A percentile compares a stretch with the other conserved stretches of the same genome.
phyloP scores from a whole-genome alignment of 23 tunicate species.

The Styela clava region DNA sequence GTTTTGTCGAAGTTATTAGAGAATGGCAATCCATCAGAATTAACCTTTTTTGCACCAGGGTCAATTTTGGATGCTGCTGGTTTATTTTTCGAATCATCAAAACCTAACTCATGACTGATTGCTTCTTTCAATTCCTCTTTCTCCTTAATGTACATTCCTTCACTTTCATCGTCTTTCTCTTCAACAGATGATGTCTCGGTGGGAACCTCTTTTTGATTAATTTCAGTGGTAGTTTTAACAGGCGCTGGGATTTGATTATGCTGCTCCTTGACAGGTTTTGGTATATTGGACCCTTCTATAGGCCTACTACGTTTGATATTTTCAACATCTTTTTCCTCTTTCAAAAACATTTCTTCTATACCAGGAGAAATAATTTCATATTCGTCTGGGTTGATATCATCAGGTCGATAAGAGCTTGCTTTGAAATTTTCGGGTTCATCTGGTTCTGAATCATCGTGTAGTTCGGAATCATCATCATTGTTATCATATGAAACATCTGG shows the following conservation, averaged over 20 bases:
- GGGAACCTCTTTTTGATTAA: too few relatives aligned
- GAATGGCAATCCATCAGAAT: not conserved
- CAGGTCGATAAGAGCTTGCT: too few relatives aligned
- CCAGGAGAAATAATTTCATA: not conserved
- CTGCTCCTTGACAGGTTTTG: too few relatives aligned
- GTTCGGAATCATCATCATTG: too few relatives aligned
- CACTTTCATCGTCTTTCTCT: too few relatives aligned
- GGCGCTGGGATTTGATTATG: too few relatives aligned
- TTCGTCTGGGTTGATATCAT: not conserved
- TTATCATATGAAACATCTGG: too few relatives aligned
- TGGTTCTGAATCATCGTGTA: too few relatives aligned
- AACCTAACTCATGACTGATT: not conserved
- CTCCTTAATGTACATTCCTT: not conserved
- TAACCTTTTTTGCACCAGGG: not conserved
- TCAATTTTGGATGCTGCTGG: not conserved
- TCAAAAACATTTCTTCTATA: not conserved
- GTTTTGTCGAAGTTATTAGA: not conserved
- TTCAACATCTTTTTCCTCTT: not conserved
- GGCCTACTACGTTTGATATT: too few relatives aligned
- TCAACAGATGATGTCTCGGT: too few relatives aligned
- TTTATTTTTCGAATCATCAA: not conserved
- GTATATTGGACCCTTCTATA: too few relatives aligned
- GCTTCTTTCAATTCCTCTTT: not conserved
- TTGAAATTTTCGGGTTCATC: not conserved
- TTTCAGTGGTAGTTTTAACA: too few relatives aligned